Percentiles rank a stretch among this genome's conserved stretches.
These are phyloP conservation scores for Loris lydekkerianus DNA, from an alignment of 2,797 vertebrate species.

Conservation along the genomic window DNA sequence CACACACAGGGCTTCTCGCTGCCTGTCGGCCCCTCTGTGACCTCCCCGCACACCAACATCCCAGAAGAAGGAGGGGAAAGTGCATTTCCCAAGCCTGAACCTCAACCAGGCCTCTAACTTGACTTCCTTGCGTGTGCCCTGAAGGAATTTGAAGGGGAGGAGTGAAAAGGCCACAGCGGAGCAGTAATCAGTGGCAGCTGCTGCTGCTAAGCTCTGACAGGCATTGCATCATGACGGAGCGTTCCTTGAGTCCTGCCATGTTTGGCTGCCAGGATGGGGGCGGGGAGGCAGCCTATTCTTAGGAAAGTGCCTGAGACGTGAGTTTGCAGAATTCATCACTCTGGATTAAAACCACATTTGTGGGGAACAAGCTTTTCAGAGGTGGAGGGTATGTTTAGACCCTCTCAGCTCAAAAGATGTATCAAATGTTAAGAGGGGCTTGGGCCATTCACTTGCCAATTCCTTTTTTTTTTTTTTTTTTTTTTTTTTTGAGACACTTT, in stretches of 20 bases:
- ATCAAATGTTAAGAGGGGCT: not conserved
- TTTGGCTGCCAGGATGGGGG: constrained; percentile 28
- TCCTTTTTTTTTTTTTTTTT: not conserved
- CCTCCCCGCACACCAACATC: not conserved
- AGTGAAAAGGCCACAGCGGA: constrained; percentile 66
- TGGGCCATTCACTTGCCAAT: not conserved
- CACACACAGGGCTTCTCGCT: rapidly evolving
- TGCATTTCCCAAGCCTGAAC: constrained; percentile 60
- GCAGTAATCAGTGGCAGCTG: constrained; percentile 82
- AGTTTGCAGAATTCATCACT: constrained; percentile 69
- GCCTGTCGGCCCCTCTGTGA: not conserved
- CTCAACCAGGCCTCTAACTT: not conserved
- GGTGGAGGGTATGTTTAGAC: not conserved
- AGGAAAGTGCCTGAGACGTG: constrained; percentile 44
- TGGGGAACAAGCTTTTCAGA: not conserved
- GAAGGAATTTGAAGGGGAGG: constrained; percentile 67
- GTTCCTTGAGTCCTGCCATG: not conserved
- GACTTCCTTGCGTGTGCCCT: constrained; percentile 68
- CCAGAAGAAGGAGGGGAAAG: constrained; percentile 56
- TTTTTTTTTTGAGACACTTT: too few relatives aligned
- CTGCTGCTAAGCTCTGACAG: constrained; percentile 54
- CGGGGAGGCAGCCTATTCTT: constrained; percentile 41
- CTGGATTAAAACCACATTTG: constrained; percentile 68
- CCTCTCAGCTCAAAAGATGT: not conserved
- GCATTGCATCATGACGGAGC: constrained; percentile 69